phyloP scores from a whole-genome alignment of 2,888 invertebrate species.

The Brachylomia viminalis region DNA sequence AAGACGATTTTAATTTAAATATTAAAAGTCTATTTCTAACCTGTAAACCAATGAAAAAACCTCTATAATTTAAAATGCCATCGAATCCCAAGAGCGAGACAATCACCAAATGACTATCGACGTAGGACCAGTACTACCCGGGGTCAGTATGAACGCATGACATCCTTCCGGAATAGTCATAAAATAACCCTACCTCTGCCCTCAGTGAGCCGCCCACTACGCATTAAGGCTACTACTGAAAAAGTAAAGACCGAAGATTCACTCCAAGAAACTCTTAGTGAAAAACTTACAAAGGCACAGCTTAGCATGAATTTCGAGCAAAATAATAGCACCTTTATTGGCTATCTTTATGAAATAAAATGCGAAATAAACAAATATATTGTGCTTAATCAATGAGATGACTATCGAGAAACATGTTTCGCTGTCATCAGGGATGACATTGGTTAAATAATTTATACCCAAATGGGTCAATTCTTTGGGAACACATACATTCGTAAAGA shows the following conservation, averaged over 20 bases:
- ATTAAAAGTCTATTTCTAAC: too few relatives aligned
- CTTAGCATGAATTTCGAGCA: too few relatives aligned
- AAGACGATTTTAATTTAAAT: too few relatives aligned
- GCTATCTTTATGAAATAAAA: background rate
- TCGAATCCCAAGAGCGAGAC: background rate
- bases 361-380: background rate
- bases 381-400: background rate
- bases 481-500: too few relatives aligned
- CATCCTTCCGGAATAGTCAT: conserved; percentile 26
- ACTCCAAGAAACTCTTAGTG: background rate
- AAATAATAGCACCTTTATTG: background rate
- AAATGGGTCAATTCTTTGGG: too few relatives aligned
- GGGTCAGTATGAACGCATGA: conserved; percentile 13
- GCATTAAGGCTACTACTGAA: conserved; percentile 28
- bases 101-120: conserved; percentile 3
- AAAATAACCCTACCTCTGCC: conserved; percentile 41
- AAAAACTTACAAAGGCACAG: background rate
- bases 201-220: conserved; percentile 19
- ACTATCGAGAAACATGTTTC: background rate
- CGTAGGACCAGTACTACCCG: background rate
- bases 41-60: too few relatives aligned
- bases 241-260: conserved; percentile 15
- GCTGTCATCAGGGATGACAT: background rate
- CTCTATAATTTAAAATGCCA: too few relatives aligned
- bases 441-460: background rate